Conservation (phyloP, 1,140 invertebrate species). For the Tribolium castaneum region DNA sequence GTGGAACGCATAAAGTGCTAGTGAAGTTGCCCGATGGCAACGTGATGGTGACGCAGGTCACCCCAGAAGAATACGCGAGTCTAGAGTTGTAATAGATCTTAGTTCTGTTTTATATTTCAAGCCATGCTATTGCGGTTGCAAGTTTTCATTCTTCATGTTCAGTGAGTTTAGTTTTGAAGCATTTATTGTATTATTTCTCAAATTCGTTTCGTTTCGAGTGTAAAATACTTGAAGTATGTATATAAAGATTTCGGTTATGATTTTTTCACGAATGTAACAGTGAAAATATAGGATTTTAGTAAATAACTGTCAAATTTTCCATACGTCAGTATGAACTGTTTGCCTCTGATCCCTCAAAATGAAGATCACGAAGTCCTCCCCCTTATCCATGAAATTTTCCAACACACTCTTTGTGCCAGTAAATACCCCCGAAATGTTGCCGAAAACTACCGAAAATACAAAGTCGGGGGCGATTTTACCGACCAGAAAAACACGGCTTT, state of each 20-base stretch:
- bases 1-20: constrained; percentile 82
- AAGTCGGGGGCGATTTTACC: constrained; percentile 27
- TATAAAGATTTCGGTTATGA: constrained; percentile 2
- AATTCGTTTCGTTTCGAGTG: not conserved
- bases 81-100: constrained; percentile 71
- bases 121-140: not conserved
- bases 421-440: constrained; percentile 24
- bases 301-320: not conserved
- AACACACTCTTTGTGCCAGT: constrained; percentile 8
- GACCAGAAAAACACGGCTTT: constrained; percentile 6
- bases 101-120: constrained; percentile 19
- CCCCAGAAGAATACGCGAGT: constrained; percentile 83
- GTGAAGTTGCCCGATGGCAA: constrained; percentile 83
- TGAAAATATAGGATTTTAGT: constrained; percentile 29
- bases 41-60: constrained; percentile 85
- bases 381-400: constrained; percentile 42
- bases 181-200: not conserved
- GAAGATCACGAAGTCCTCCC: constrained; percentile 38
- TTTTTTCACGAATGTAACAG: constrained; percentile 24
- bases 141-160: not conserved
- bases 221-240: constrained; percentile 16
- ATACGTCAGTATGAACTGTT: constrained; percentile 41
- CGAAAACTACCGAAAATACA: constrained; percentile 40
- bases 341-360: constrained; percentile 39
- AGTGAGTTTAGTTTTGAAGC: not conserved